Percentiles rank a stretch among this genome's conserved stretches.
Evolutionary conservation across 2,113 vertebrate genomes (phyloP).

Genomic region (Ceyx melanurus): DNA sequence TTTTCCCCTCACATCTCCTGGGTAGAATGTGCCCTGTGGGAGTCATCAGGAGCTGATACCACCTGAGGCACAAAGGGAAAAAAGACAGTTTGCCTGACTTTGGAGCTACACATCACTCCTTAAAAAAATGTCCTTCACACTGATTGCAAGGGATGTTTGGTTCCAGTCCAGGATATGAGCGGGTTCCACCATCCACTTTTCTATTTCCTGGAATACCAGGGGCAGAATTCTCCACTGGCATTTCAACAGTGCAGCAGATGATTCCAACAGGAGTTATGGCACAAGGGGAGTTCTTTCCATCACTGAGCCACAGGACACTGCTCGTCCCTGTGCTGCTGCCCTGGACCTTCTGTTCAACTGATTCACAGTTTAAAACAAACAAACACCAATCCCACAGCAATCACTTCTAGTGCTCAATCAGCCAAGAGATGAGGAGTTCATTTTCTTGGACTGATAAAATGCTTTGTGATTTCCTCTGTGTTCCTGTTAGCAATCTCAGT

Average conservation of each 20-base stretch:
- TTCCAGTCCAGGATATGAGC: background rate
- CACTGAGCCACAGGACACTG: background rate
- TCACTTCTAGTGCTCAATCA: background rate
- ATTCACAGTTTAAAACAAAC: background rate
- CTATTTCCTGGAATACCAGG: conserved; percentile 5
- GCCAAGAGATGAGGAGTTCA: background rate
- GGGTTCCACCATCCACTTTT: background rate
- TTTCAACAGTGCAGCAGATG: background rate
- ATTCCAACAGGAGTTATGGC: background rate
- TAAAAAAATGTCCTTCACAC: background rate
- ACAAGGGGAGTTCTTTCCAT: background rate
- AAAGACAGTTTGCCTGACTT: background rate
- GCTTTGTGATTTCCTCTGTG: background rate
- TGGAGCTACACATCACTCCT: background rate
- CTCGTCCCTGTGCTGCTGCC: background rate
- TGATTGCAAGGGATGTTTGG: background rate
- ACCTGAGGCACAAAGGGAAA: too few species aligned
- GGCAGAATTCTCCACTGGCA: background rate
- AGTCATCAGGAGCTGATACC: background rate
- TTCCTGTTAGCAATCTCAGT: background rate
- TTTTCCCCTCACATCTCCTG: background rate
- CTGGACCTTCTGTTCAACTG: background rate
- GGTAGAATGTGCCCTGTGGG: background rate
- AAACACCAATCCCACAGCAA: background rate
- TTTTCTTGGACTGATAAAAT: background rate